Conservation (phyloP, 2,797 vertebrate species). For the Sebastes diaconus region DNA sequence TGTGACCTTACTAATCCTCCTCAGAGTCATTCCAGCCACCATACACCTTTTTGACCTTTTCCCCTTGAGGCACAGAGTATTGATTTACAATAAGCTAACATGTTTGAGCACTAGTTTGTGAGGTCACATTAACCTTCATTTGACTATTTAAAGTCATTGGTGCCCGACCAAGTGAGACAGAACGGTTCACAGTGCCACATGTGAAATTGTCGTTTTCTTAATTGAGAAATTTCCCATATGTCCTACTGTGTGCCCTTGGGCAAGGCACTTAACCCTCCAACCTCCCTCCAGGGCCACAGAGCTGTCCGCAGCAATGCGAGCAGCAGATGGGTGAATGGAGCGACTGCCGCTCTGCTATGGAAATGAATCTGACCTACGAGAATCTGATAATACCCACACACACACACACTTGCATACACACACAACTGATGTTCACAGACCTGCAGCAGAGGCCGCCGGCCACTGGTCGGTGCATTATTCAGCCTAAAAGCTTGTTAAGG, state of each 20-base stretch:
- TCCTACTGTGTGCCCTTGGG: conserved; percentile 11
- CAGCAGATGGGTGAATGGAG: conserved; percentile 41
- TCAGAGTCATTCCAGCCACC: conserved; percentile 13
- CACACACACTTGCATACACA: not conserved
- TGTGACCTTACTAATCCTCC: conserved; percentile 1
- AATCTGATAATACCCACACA: conserved; percentile 16
- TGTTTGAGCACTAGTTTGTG: conserved; percentile 5
- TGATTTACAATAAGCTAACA: conserved; percentile 38
- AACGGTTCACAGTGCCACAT: not conserved
- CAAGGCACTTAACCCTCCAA: conserved; percentile 33
- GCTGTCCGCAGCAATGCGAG: conserved; percentile 11
- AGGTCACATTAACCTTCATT: not conserved
- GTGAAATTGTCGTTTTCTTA: not conserved
- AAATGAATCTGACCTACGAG: conserved; percentile 34
- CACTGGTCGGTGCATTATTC: conserved; percentile 75
- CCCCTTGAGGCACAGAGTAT: not conserved
- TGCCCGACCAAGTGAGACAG: not conserved
- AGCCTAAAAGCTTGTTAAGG: conserved; percentile 75
- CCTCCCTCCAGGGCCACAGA: not conserved
- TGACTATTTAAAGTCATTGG: not conserved
- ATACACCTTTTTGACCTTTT: conserved; percentile 6
- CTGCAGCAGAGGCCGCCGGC: conserved; percentile 28
- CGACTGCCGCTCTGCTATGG: not conserved
- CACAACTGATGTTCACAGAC: not conserved
- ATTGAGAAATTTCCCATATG: not conserved